Evolutionary conservation across 2,888 invertebrate genomes (phyloP).

Genomic region (Strigamia crassipes): DNA sequence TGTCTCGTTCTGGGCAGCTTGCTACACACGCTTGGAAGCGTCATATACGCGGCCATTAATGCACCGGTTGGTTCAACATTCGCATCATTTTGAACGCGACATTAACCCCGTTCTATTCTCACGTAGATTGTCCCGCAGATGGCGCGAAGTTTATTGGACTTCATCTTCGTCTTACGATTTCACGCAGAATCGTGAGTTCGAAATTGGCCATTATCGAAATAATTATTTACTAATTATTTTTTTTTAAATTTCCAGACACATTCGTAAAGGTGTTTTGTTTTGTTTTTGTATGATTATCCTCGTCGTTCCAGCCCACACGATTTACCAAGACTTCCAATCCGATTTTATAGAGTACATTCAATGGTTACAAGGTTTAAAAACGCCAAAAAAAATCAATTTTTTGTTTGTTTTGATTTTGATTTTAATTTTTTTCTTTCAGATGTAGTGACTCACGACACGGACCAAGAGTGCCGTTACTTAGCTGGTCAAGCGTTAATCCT

Average conservation of each 20-base stretch:
- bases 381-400: neutral
- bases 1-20: neutral
- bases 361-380: conserved; percentile 3
- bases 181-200: neutral
- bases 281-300: neutral
- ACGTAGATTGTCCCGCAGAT: neutral
- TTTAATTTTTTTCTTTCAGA: neutral
- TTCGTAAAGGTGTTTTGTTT: neutral
- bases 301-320: neutral
- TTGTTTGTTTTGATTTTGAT: too few species aligned
- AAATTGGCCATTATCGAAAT: too few species aligned
- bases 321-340: neutral
- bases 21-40: neutral
- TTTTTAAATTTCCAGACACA: neutral
- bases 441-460: neutral
- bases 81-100: too few species aligned
- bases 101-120: too few species aligned
- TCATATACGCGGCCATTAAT: conserved; percentile 13
- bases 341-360: neutral
- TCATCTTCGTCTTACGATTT: neutral
- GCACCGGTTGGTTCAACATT: neutral
- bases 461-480: neutral
- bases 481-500: neutral
- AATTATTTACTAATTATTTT: too few species aligned
- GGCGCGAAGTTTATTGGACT: conserved; percentile 2